Conservation (phyloP, 2,888 invertebrate species). For the Cosmia pyralina region DNA sequence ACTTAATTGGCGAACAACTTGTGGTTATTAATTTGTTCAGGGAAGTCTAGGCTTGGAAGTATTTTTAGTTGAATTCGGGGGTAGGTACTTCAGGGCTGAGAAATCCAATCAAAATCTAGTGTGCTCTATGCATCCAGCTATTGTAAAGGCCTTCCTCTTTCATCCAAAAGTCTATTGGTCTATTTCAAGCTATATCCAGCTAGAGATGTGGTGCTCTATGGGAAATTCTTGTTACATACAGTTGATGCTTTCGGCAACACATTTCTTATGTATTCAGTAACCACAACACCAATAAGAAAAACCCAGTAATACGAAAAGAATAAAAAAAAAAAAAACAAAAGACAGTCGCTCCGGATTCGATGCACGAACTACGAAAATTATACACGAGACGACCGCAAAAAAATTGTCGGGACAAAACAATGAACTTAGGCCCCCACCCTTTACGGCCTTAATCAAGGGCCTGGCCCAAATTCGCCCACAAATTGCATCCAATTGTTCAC, state of each 20-base stretch:
- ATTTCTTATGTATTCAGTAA: constrained; percentile 3
- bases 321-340: constrained; percentile 71
- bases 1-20: constrained; percentile 64
- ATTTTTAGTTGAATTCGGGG: constrained; percentile 15
- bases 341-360: constrained; percentile 72
- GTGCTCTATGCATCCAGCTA: background rate
- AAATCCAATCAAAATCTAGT: background rate
- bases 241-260: background rate
- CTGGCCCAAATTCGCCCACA: constrained; percentile 88
- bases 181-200: background rate
- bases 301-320: constrained; percentile 10
- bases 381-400: constrained; percentile 77
- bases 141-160: background rate
- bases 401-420: constrained; percentile 84
- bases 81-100: background rate
- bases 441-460: constrained; percentile 84
- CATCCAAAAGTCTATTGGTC: background rate
- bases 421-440: constrained; percentile 78
- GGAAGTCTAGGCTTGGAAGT: background rate
- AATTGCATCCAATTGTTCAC: constrained; percentile 90
- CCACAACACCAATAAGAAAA: constrained; percentile 28
- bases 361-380: constrained; percentile 80
- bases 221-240: background rate
- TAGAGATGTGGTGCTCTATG: no score
- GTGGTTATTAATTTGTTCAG: constrained; percentile 57